Conservation (phyloP, 2,113 vertebrate species). For the Paracanthobrama guichenoti region DNA sequence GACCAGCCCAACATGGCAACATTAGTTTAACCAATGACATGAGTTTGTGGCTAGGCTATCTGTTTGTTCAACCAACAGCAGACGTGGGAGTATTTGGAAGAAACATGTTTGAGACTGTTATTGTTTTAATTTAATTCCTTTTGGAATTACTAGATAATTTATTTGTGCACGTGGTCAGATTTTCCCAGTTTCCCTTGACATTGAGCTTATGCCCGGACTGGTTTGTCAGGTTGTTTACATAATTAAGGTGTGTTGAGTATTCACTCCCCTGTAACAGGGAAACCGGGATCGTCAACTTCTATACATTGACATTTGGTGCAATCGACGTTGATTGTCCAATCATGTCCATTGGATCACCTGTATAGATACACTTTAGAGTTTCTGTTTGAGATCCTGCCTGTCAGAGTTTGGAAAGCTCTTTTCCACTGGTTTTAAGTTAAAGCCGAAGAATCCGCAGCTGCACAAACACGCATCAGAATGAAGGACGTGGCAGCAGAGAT, state of each 20-base stretch:
- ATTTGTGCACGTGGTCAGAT: background rate
- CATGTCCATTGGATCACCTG: background rate
- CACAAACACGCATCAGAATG: conserved; percentile 63
- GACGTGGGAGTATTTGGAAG: background rate
- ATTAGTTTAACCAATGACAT: background rate
- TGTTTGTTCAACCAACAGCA: background rate
- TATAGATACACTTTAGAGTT: background rate
- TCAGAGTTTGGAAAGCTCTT: conserved; percentile 38
- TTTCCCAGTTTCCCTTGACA: background rate
- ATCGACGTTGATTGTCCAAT: too few relatives aligned
- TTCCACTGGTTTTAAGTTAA: conserved; percentile 68
- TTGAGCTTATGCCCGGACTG: background rate
- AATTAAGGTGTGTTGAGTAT: background rate
- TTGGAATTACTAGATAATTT: background rate
- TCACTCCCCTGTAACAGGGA: background rate
- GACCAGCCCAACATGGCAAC: too few relatives aligned
- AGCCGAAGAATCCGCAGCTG: conserved; percentile 72
- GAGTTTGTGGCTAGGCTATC: background rate
- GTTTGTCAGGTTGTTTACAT: background rate
- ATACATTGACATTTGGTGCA: too few relatives aligned
- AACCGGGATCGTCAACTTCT: too few relatives aligned
- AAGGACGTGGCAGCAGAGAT: conserved; percentile 5
- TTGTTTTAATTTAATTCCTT: background rate
- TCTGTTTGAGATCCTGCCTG: conserved; percentile 50
- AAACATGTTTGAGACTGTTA: background rate